Conservation (phyloP, 1,140 invertebrate genomes). For the Pseudomyrmex flavicornis region DNA sequence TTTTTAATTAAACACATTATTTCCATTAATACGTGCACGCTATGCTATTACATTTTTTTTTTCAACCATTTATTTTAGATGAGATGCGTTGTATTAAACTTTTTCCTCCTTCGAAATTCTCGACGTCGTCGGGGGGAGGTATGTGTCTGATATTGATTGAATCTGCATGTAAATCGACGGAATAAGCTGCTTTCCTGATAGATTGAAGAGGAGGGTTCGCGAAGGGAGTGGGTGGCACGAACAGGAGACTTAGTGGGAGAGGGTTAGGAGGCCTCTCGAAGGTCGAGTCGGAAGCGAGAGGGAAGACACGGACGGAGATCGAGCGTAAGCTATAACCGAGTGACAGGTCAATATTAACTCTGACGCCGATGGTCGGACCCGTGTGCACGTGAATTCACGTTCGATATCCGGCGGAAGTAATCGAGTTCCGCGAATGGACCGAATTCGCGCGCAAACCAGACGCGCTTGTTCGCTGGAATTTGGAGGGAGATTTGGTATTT, state of each 20-base stretch:
- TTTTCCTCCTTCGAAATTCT: slow-evolving; percentile 10
- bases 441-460: slow-evolving; percentile 32
- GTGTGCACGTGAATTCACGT: slow-evolving; percentile 72
- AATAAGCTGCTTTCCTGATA: slow-evolving; percentile 75
- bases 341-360: slow-evolving; percentile 79
- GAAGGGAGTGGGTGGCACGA: neutral
- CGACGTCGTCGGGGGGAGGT: slow-evolving; percentile 2
- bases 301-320: slow-evolving; percentile 63
- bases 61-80: neutral
- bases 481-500: slow-evolving; percentile 41
- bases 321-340: slow-evolving; percentile 70
- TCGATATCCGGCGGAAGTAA: slow-evolving; percentile 82
- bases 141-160: slow-evolving; percentile 69
- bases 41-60: neutral
- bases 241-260: slow-evolving; percentile 3
- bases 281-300: slow-evolving; percentile 66
- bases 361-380: slow-evolving; percentile 53
- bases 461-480: slow-evolving; percentile 20
- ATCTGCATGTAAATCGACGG: slow-evolving; percentile 80
- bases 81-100: slow-evolving; percentile 20
- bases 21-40: neutral
- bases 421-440: slow-evolving; percentile 73
- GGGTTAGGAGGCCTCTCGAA: slow-evolving; percentile 53
- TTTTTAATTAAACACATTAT: slow-evolving; percentile 1
- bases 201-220: slow-evolving; percentile 55